A percentile compares a stretch with the other conserved stretches of the same genome.
These are phyloP conservation scores for Siniperca chuatsi DNA, from an alignment of 2,113 vertebrate species.

Conservation along the genomic window DNA sequence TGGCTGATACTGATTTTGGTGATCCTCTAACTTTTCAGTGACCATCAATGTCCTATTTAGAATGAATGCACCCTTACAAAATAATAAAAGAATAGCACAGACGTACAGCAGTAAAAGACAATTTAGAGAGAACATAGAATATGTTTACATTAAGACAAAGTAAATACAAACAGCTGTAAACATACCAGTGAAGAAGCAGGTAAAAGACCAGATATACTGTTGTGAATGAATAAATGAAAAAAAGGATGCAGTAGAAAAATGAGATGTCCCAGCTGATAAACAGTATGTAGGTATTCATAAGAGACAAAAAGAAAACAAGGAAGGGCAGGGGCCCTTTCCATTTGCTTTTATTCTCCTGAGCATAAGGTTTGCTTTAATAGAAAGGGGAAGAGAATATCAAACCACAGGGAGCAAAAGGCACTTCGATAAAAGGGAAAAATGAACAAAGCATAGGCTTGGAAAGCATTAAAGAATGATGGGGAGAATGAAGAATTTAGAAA, in stretches of 20 bases:
- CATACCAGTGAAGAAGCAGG: background rate
- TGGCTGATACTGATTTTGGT: too few species aligned
- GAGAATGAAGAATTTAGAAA: background rate
- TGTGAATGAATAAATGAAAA: background rate
- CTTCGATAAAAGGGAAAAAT: background rate
- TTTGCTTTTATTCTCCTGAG: background rate
- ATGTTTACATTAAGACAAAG: background rate
- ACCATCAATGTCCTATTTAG: too few species aligned
- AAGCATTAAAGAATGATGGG: background rate
- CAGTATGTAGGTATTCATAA: background rate
- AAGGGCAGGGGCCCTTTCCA: background rate
- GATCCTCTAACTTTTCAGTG: too few species aligned
- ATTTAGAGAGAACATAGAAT: background rate
- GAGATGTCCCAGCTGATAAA: background rate
- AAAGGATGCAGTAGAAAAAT: background rate
- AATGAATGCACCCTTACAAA: background rate
- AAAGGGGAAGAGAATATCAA: background rate
- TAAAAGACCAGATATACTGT: background rate
- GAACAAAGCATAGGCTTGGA: background rate
- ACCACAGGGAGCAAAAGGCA: background rate
- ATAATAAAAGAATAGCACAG: background rate
- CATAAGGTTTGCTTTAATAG: background rate
- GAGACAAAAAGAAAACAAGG: background rate
- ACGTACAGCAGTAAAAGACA: background rate
- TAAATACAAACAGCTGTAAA: background rate